Percentiles rank a stretch among this genome's conserved stretches.
Evolutionary conservation across 2,888 invertebrate genomes (phyloP).

Genomic region (Hyles lineata): DNA sequence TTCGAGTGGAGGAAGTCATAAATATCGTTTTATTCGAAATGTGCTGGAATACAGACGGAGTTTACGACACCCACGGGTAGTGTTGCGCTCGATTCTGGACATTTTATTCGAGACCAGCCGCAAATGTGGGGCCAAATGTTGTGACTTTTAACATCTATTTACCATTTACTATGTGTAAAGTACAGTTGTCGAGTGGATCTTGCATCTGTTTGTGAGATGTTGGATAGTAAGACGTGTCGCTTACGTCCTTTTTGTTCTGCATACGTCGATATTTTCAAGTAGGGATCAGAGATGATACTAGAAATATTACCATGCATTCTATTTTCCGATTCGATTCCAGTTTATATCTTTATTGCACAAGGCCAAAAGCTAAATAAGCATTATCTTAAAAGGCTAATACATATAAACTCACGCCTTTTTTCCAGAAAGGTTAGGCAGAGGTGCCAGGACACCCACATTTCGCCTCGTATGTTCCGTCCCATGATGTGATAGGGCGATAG

Average conservation of each 20-base stretch:
- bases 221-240: not conserved
- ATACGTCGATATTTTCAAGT: no score
- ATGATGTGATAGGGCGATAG: no score
- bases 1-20: conserved; percentile 61
- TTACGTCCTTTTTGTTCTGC: not conserved
- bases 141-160: conserved; percentile 25
- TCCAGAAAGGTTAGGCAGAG: no score
- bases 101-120: conserved; percentile 58
- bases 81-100: conserved; percentile 57
- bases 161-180: not conserved
- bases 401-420: no score
- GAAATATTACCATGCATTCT: no score
- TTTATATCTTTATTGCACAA: no score
- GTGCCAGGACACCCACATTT: no score
- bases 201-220: not conserved
- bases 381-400: no score
- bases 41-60: conserved; percentile 62
- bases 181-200: not conserved
- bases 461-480: no score
- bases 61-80: conserved; percentile 67
- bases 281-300: no score
- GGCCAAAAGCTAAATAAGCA: no score
- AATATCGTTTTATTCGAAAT: conserved; percentile 74
- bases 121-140: conserved; percentile 26
- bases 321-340: no score